These are phyloP conservation scores for Ceyx cyanopectus DNA, from an alignment of 2,113 vertebrate species.

Conservation along the genomic window DNA sequence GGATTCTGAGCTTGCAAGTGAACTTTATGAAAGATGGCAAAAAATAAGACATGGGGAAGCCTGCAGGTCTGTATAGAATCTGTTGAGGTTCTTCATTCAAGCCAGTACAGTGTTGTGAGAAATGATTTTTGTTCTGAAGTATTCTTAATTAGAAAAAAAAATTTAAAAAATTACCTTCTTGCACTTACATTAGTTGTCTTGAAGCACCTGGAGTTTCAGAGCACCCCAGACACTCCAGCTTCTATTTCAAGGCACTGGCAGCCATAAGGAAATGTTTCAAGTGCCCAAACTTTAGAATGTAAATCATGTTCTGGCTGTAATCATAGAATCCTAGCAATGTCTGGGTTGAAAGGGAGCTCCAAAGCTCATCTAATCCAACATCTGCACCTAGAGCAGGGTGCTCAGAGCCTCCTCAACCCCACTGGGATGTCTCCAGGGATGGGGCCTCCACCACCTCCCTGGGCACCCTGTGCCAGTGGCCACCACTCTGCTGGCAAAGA, in stretches of 20 bases:
- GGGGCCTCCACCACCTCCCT: no score
- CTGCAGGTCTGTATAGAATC: conserved; percentile 84
- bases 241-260: not conserved
- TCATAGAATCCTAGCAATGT: no score
- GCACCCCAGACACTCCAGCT: not conserved
- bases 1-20: conserved; percentile 87
- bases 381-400: no score
- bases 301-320: not conserved
- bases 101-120: not conserved
- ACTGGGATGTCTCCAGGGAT: no score
- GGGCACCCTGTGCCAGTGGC: no score
- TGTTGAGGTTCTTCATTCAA: not conserved
- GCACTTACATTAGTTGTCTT: not conserved
- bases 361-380: no score
- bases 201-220: not conserved
- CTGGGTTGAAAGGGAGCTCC: no score
- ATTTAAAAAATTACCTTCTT: not conserved
- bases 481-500: no score
- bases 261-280: not conserved
- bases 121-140: not conserved
- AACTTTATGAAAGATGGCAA: conserved; percentile 89
- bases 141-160: not conserved
- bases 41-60: conserved; percentile 81
- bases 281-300: not conserved
- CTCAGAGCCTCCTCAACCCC: no score